These are phyloP conservation scores for Masticophis lateralis DNA, from an alignment of 2,797 vertebrate species.

Conservation along the genomic window DNA sequence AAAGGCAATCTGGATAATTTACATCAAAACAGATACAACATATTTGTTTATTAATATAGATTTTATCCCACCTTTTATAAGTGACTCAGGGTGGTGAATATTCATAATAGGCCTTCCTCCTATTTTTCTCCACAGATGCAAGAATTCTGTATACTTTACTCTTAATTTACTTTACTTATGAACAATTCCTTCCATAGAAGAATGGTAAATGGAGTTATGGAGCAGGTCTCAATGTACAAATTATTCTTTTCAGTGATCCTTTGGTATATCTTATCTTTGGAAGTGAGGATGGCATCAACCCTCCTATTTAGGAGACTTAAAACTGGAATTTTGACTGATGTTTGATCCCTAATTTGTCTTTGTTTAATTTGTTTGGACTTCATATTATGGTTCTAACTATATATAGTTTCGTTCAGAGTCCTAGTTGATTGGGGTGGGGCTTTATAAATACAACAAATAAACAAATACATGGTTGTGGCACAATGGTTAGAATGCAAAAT, in stretches of 20 bases:
- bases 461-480: neutral
- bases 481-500: neutral
- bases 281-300: neutral
- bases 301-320: neutral
- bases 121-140: neutral
- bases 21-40: neutral
- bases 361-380: neutral
- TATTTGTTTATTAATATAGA: neutral
- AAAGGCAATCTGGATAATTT: neutral
- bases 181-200: neutral
- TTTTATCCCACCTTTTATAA: too few species aligned
- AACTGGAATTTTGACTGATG: neutral
- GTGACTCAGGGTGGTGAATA: too few species aligned
- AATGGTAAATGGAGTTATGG: neutral
- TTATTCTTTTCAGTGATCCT: neutral
- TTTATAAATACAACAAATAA: neutral
- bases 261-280: neutral
- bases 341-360: neutral
- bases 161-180: neutral
- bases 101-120: too few species aligned
- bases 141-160: neutral
- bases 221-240: neutral
- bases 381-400: neutral
- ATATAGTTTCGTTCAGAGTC: neutral
- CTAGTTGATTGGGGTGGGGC: neutral